A percentile compares a stretch with the other conserved stretches of the same genome.
Evolutionary conservation across 2,888 invertebrate species (phyloP).

Genomic region (Elaeidobius kamerunicus): DNA sequence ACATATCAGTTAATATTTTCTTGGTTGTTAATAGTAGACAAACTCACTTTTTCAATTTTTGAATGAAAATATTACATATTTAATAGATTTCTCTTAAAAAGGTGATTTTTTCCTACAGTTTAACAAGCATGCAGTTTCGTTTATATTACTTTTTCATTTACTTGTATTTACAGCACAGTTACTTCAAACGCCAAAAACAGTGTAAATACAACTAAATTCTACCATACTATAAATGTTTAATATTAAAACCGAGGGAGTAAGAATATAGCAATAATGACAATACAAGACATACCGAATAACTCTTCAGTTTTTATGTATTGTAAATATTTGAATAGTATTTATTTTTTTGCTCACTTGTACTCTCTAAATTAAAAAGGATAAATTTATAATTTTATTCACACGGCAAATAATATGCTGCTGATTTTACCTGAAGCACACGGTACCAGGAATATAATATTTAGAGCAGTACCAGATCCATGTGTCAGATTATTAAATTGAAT

Average conservation of each 20-base stretch:
- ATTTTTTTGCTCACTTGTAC: no score
- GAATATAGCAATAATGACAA: conserved; percentile 13
- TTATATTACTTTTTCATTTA: conserved; percentile 4
- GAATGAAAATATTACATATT: no score
- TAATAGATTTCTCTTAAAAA: no score
- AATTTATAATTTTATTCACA: no score
- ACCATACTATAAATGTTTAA: background rate
- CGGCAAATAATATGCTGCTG: no score
- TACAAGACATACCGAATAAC: conserved; percentile 14
- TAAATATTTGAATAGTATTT: background rate
- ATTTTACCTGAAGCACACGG: no score
- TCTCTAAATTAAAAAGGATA: no score
- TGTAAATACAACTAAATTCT: conserved; percentile 13
- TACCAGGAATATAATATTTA: no score
- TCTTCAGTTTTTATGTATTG: background rate
- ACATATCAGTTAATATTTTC: background rate
- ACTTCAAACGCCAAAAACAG: conserved; percentile 4
- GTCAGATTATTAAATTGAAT: no score
- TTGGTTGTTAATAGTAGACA: conserved; percentile 3
- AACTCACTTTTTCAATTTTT: background rate
- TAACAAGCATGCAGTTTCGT: conserved; percentile 12
- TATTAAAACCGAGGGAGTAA: conserved; percentile 24
- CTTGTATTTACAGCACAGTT: conserved; percentile 16
- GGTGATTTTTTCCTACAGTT: no score
- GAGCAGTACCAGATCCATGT: no score